phyloP scores from a whole-genome alignment of 2,113 vertebrate species.

The Alexandromys fortis region DNA sequence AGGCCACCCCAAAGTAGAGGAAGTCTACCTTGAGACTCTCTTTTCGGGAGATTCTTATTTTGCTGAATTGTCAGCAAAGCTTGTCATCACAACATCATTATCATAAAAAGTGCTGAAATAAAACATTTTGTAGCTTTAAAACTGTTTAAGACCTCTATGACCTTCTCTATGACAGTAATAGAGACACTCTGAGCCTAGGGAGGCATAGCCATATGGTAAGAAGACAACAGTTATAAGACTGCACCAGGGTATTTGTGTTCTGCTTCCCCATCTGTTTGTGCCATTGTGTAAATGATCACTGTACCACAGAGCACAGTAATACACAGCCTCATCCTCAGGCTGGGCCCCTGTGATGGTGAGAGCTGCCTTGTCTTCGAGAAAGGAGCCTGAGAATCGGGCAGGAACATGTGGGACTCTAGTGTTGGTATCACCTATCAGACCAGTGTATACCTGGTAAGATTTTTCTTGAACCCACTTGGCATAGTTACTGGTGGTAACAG shows the following conservation, averaged over 20 bases:
- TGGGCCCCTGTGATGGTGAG: background rate
- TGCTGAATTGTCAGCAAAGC: background rate
- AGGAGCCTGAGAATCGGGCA: background rate
- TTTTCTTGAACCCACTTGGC: background rate
- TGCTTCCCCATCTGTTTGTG: background rate
- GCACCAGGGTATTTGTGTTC: background rate
- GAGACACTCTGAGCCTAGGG: background rate
- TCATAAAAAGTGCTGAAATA: background rate
- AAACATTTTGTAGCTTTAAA: background rate
- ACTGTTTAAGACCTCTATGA: background rate
- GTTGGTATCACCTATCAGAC: background rate
- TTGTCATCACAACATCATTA: background rate
- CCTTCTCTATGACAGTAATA: background rate
- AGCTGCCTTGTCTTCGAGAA: background rate
- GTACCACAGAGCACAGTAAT: background rate
- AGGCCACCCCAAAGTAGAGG: background rate
- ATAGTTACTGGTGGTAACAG: constrained; percentile 3
- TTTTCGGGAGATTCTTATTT: background rate
- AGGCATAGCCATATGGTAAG: background rate
- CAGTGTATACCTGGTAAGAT: accelerated
- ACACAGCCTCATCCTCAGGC: background rate
- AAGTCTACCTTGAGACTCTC: background rate
- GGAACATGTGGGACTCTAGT: accelerated
- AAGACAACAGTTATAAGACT: background rate
- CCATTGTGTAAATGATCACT: background rate